Evolutionary conservation across 2,113 vertebrate genomes (phyloP).

Genomic region (Bos indicus): DNA sequence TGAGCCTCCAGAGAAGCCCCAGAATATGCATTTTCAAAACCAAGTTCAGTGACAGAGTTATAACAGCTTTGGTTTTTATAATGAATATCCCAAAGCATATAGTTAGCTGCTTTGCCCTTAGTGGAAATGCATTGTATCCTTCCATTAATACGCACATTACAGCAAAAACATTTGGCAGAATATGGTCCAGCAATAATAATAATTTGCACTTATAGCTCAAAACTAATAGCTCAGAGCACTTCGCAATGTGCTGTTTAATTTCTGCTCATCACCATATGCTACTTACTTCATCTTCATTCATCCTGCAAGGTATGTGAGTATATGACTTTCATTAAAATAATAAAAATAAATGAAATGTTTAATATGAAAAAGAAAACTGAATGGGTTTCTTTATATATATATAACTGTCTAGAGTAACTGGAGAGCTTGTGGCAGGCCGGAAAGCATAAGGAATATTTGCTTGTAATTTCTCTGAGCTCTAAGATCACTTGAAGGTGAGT

Average conservation of each 20-base stretch:
- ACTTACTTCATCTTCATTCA: constrained; percentile 38
- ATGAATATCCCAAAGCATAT: not conserved
- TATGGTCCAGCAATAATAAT: constrained; percentile 45
- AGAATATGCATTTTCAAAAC: not conserved
- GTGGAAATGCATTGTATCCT: not conserved
- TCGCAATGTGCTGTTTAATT: constrained; percentile 51
- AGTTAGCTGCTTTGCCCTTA: constrained; percentile 21
- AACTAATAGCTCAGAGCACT: constrained; percentile 42
- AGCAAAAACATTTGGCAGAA: constrained; percentile 48
- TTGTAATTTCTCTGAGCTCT: not conserved
- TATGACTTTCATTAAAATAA: constrained; percentile 66
- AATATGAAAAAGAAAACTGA: constrained; percentile 30
- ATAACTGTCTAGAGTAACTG: not conserved
- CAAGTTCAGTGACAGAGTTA: constrained; percentile 31
- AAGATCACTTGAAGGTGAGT: not conserved
- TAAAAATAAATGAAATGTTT: constrained; percentile 68
- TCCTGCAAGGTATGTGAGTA: constrained; percentile 39
- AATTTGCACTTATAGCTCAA: constrained; percentile 57
- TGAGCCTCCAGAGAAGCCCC: not conserved
- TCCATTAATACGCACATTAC: constrained; percentile 26
- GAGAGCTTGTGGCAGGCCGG: not conserved
- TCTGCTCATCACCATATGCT: constrained; percentile 5
- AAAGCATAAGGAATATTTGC: not conserved
- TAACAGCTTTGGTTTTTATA: not conserved
- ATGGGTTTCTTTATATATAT: not conserved